Evolutionary conservation across 2,888 invertebrate genomes (phyloP), one percentile per base, ranked within the genome.

Genomic region (Acanthosepion pharaonis): DNA sequence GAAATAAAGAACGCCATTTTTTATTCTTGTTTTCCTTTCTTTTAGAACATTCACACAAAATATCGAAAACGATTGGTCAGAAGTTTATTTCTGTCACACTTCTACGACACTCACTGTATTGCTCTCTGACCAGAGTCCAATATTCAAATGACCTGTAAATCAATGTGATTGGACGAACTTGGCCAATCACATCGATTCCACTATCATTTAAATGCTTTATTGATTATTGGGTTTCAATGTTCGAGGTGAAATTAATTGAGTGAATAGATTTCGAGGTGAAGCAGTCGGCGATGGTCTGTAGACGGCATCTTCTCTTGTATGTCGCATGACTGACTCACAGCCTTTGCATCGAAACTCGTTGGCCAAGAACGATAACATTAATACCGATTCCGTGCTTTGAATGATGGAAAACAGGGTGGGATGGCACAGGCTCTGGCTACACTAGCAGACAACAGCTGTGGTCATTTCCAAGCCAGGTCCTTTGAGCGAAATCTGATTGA

Each of bases 281-380:
- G n/a, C 11, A n/a, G n/a, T 78, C 33, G 78, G 78, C 78, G 78
- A 78, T n/a, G 78, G 78, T 78, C n/a, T 78, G n/a, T 33, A 78
- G 78, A 78, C 78, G 18, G n/a, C 78, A 11, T 11, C n/a, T 23
- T 59, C 5, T 23, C 59, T 59, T 23, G 23, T 59, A 20, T 59
- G 23, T 23, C 23, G 78, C 78, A 78, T 78, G 78, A n/a, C n/a
- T 33, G 33, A 78, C n/a, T 78, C 78, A 11, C 78, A 33, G 78
- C 78, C 9, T 33, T 78, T 78, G 33, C n/a, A 11, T n/a, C n/a
- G 8, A 78, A 78, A 78, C n/a, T 78, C 78, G 9, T 78, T 78
- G 78, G 78, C n/a, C 78, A 78, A 78, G 78, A n/a, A 78, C n/a
- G 78, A 78, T 78, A 78, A 78, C 78, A 78, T 78, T 78, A 78